These are phyloP conservation scores for Drosophila baimaii DNA, from an alignment of 1,140 invertebrate genomes.

Conservation along the genomic window DNA sequence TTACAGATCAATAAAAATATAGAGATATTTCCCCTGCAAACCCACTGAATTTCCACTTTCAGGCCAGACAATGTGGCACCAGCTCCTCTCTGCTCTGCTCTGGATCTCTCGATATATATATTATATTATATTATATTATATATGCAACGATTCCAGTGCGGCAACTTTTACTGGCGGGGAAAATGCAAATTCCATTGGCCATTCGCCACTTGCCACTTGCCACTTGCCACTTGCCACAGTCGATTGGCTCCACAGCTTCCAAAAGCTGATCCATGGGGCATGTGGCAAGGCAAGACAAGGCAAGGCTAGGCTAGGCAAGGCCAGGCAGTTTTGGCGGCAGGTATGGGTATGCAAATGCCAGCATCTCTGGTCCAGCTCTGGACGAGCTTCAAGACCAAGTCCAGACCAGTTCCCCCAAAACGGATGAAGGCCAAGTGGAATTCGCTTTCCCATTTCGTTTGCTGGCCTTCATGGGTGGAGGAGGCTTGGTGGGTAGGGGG, in stretches of 20 bases:
- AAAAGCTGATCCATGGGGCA: slow-evolving; percentile 25
- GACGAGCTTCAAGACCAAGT: not conserved
- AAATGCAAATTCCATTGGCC: slow-evolving; percentile 47
- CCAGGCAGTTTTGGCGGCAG: slow-evolving; percentile 30
- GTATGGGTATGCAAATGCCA: slow-evolving; percentile 60
- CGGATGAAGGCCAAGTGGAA: slow-evolving; percentile 62
- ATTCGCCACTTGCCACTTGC: not conserved
- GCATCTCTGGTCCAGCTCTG: too few species aligned
- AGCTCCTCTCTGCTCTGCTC: slow-evolving; percentile 1
- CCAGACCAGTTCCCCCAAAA: slow-evolving; percentile 49
- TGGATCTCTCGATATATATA: slow-evolving; percentile 12
- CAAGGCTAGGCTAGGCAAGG: slow-evolving; percentile 49
- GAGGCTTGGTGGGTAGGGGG: not conserved
- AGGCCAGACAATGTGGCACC: slow-evolving; percentile 63
- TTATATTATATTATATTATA: slow-evolving; percentile 23
- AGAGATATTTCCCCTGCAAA: too few species aligned
- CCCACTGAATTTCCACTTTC: slow-evolving; percentile 17
- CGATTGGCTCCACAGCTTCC: slow-evolving; percentile 2
- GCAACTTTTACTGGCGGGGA: slow-evolving; percentile 53
- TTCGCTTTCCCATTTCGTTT: slow-evolving; percentile 71
- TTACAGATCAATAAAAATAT: too few species aligned
- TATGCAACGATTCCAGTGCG: slow-evolving; percentile 17
- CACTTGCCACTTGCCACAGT: slow-evolving; percentile 5
- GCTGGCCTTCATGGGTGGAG: slow-evolving; percentile 21
- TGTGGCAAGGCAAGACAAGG: slow-evolving; percentile 45